Evolutionary conservation across 2,113 vertebrate genomes (phyloP), one percentile per base, ranked within the genome.

Genomic region (Actenoides hombroni): DNA sequence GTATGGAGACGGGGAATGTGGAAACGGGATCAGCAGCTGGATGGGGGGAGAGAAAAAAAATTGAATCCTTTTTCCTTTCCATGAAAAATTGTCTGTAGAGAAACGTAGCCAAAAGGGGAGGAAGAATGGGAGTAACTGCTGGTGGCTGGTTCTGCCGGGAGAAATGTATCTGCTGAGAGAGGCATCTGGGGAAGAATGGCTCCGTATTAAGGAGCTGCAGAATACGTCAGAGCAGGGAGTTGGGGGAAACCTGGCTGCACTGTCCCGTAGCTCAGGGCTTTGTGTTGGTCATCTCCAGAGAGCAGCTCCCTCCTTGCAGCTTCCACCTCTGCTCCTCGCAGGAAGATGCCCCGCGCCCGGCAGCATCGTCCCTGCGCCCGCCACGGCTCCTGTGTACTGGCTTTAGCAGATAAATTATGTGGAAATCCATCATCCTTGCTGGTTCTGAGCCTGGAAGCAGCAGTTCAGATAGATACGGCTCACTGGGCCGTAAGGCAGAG

Each of bases 401-500:
- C 76, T 9, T 84, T 77, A 95, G 81, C 6, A 7, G 81, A 54
- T 51, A 54, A 92, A 81, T 83, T 28, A 49, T 40, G 13, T 29
- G 60, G 73, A 78, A 87, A 77, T 64, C 73, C 63, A 64, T 77
- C 21, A 11, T 35, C 1, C 1, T 10, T 3, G 68, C 59, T 95
- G 96, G 89, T 86, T 40, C 44, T 3, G 37, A 88, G 92, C 84
- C 89, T 67, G 73, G 75, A 18, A 53, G 35, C 8, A 1, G 25
- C 46, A 13, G 39, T 87, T 88, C 69, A 21, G 61, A 59, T 46
- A 37, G 90, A 70, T 48, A 11, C 13, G 74, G 67, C 84, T 69
- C 3, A 2, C 23, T 0, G 0, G 35, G 16, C 49, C 19, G 16
- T 29, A 18, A 21, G 0, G 28, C 12, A 1, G 29, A 49, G 19